Percentiles rank a stretch among this genome's conserved stretches.
Evolutionary conservation across 2,113 vertebrate genomes (phyloP).

Genomic region (Thinocorus orbignyianus): DNA sequence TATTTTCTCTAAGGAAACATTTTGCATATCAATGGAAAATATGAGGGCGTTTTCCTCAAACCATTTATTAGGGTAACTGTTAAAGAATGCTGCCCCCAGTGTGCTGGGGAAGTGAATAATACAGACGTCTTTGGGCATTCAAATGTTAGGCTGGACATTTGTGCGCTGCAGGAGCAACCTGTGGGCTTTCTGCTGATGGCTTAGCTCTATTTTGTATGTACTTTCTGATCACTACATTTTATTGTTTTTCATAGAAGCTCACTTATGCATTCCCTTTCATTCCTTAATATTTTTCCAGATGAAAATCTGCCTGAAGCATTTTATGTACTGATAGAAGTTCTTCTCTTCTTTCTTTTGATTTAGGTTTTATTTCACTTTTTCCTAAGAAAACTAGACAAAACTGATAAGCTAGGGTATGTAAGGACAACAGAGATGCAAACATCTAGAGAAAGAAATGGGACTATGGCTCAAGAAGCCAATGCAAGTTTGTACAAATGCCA

Average conservation of each 20-base stretch:
- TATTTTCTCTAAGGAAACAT: slow-evolving; percentile 27
- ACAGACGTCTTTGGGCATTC: neutral
- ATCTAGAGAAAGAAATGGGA: neutral
- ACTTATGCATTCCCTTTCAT: slow-evolving; percentile 73
- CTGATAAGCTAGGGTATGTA: slow-evolving; percentile 59
- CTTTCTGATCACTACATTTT: slow-evolving; percentile 46
- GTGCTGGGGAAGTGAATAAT: neutral
- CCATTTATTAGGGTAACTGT: neutral
- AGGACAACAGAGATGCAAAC: slow-evolving; percentile 55
- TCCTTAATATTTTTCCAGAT: slow-evolving; percentile 64
- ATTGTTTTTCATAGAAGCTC: slow-evolving; percentile 50
- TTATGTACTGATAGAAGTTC: slow-evolving; percentile 62
- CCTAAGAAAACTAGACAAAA: slow-evolving; percentile 49
- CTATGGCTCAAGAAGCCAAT: neutral
- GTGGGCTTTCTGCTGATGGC: slow-evolving; percentile 3
- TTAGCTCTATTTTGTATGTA: slow-evolving; percentile 8
- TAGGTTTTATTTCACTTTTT: slow-evolving; percentile 55
- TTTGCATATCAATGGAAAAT: slow-evolving; percentile 31
- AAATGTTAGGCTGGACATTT: neutral
- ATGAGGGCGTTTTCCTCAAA: neutral
- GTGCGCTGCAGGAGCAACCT: neutral
- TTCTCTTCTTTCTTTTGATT: slow-evolving; percentile 1
- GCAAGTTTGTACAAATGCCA: neutral
- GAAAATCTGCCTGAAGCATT: slow-evolving; percentile 73
- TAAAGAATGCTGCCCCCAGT: neutral